phyloP scores from a whole-genome alignment of 2,888 invertebrate genomes.

The Drosophila paramelanica region DNA sequence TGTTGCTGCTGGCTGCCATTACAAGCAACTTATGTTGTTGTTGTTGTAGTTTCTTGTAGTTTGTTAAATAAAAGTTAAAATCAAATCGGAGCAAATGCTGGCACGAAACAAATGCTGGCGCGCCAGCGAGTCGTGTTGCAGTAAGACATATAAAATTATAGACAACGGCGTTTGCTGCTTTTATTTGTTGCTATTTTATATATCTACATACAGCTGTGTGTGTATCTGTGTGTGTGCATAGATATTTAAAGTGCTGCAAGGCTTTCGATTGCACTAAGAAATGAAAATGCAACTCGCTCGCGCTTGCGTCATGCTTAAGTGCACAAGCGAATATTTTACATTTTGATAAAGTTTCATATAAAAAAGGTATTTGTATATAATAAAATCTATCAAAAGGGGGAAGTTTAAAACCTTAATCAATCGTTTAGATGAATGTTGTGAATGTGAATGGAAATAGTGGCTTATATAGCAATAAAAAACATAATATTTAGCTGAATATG shows the following conservation, averaged over 20 bases:
- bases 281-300: conserved; percentile 57
- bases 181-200: conserved; percentile 53
- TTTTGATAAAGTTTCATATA: conserved; percentile 39
- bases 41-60: conserved; percentile 48
- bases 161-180: conserved; percentile 62
- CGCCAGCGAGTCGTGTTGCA: conserved; percentile 63
- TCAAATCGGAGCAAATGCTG: conserved; percentile 77
- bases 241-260: conserved; percentile 76
- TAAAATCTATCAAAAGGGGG: neutral
- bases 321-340: conserved; percentile 71
- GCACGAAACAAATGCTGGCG: conserved; percentile 57
- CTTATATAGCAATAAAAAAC: neutral
- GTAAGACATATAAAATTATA: conserved; percentile 78
- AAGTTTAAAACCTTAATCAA: conserved; percentile 5
- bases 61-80: conserved; percentile 77
- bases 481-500: neutral
- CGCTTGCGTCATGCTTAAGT: conserved; percentile 79
- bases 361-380: neutral
- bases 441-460: no score
- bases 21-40: conserved; percentile 48
- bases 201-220: conserved; percentile 26
- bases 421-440: no score
- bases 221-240: conserved; percentile 43
- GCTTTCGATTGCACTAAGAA: conserved; percentile 70
- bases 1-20: conserved; percentile 53